phyloP scores from a whole-genome alignment of 2,113 vertebrate species.

The Haplotaxodon microlepis region DNA sequence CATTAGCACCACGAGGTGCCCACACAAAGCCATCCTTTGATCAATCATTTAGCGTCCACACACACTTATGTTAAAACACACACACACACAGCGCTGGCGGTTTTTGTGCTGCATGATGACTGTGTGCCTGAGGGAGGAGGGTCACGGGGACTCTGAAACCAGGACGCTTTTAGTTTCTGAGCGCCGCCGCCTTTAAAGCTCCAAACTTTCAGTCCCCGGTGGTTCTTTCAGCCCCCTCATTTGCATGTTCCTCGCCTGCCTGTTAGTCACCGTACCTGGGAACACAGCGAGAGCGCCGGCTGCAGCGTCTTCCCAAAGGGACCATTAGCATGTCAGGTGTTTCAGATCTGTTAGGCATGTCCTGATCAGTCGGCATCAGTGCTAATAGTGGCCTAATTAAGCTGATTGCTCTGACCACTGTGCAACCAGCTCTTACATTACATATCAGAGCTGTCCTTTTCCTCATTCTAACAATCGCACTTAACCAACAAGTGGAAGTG shows the following conservation, averaged over 20 bases:
- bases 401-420: background rate
- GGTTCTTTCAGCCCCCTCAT: background rate
- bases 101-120: constrained; percentile 1
- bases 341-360: background rate
- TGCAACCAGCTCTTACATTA: background rate
- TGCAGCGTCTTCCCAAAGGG: background rate
- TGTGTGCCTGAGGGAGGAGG: background rate
- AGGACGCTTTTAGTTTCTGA: background rate
- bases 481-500: background rate
- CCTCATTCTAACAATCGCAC: background rate
- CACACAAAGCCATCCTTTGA: constrained; percentile 54
- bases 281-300: background rate
- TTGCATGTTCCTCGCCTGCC: background rate
- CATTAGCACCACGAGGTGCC: constrained; percentile 50
- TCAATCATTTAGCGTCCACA: constrained; percentile 43
- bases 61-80: background rate
- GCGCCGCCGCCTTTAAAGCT: background rate
- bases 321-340: background rate
- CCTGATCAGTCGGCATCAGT: background rate
- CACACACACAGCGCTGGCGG: background rate
- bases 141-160: background rate
- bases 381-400: background rate
- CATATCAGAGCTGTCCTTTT: background rate
- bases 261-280: background rate
- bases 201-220: background rate